Conservation (phyloP, 2,797 vertebrate genomes). For the Alfaro cultratus region DNA sequence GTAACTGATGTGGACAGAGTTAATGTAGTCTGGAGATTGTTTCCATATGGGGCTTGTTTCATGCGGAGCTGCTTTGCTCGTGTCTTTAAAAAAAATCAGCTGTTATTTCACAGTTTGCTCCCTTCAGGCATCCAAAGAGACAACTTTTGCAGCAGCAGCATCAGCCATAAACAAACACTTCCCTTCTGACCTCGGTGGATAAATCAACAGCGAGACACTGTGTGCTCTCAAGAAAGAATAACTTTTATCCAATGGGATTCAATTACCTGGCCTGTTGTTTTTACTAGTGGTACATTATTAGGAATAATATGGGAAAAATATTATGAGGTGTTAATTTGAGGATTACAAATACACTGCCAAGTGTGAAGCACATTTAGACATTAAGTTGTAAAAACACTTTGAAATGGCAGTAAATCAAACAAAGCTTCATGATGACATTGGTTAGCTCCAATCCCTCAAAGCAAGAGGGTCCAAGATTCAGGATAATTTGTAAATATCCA, state of each 20-base stretch:
- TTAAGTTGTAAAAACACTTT: background rate
- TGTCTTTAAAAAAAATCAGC: slow-evolving; percentile 38
- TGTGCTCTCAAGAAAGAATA: background rate
- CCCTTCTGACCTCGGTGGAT: slow-evolving; percentile 53
- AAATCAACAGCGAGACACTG: slow-evolving; percentile 35
- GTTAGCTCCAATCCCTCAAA: background rate
- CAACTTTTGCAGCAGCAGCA: slow-evolving; percentile 48
- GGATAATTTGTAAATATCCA: background rate
- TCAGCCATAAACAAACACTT: slow-evolving; percentile 54
- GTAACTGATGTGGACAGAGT: slow-evolving; percentile 73
- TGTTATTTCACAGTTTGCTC: slow-evolving; percentile 48
- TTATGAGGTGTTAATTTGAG: background rate
- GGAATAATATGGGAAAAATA: background rate
- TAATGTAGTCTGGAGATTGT: slow-evolving; percentile 72
- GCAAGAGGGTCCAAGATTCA: background rate
- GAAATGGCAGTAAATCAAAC: background rate
- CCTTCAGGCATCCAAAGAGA: slow-evolving; percentile 40
- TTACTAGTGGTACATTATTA: background rate
- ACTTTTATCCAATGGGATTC: background rate
- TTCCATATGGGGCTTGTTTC: slow-evolving; percentile 78
- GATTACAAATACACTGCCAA: background rate
- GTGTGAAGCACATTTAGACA: background rate
- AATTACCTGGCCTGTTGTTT: slow-evolving; percentile 11
- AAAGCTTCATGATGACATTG: background rate
- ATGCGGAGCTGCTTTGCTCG: slow-evolving; percentile 33